phyloP scores from a whole-genome alignment of 2,113 vertebrate species.

The Marmota flaviventris region DNA sequence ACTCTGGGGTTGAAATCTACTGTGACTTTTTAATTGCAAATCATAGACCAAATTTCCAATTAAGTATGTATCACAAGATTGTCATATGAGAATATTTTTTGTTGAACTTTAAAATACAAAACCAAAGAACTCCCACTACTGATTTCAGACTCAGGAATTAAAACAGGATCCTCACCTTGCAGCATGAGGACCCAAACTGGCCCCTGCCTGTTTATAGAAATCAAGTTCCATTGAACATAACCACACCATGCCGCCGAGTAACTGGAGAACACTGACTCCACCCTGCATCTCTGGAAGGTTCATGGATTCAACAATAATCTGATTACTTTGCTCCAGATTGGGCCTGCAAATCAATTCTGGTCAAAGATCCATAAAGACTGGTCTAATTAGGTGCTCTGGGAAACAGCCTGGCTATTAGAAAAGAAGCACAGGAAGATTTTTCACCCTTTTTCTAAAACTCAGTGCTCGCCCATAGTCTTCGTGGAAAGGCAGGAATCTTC shows the following conservation, averaged over 20 bases:
- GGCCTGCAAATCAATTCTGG: not conserved
- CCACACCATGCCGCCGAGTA: too few species aligned
- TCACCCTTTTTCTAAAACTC: not conserved
- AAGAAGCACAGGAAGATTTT: not conserved
- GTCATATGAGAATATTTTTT: not conserved
- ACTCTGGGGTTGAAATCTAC: not conserved
- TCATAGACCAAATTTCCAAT: not conserved
- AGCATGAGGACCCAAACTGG: not conserved
- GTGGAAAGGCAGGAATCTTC: not conserved
- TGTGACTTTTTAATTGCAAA: not conserved
- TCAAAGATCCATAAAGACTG: not conserved
- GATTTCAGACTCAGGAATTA: not conserved
- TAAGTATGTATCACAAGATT: not conserved
- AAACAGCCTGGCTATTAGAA: not conserved
- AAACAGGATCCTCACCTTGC: not conserved
- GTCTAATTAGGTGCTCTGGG: not conserved
- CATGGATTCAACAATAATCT: not conserved
- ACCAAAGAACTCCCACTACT: not conserved
- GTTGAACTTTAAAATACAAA: not conserved
- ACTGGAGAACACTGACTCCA: too few species aligned
- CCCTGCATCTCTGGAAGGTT: not conserved
- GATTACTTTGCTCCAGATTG: not conserved
- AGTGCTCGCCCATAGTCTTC: too few species aligned
- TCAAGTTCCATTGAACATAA: not conserved
- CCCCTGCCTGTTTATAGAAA: not conserved